Evolutionary conservation across 2,113 vertebrate genomes (phyloP).

Genomic region (Calyptomena viridis): DNA sequence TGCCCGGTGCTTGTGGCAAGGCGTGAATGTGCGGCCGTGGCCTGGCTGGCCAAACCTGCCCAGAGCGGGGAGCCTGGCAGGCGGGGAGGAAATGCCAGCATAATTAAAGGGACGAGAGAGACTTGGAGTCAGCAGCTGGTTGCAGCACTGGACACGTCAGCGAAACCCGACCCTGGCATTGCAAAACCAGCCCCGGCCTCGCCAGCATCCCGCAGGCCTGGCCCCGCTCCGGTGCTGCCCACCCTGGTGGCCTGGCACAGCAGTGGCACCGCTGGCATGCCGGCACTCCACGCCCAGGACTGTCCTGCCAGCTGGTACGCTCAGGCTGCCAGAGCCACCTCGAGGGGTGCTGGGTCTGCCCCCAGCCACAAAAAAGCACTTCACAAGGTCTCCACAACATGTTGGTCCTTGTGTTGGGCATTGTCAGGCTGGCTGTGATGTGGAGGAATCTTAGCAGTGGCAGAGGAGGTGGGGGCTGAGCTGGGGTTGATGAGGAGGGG

Average conservation of each 20-base stretch:
- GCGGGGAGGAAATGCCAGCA: constrained; percentile 52
- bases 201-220: constrained; percentile 17
- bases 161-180: constrained; percentile 72
- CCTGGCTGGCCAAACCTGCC: constrained; percentile 19
- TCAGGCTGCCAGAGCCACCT: background rate
- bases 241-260: background rate
- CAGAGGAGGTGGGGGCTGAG: background rate
- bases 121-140: constrained; percentile 41
- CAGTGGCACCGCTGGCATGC: background rate
- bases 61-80: constrained; percentile 12
- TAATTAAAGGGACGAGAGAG: constrained; percentile 61
- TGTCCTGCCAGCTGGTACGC: background rate
- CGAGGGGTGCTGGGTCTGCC: rapidly evolving
- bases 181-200: constrained; percentile 39
- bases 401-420: rapidly evolving
- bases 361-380: background rate
- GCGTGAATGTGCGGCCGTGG: background rate
- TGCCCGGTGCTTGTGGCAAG: background rate
- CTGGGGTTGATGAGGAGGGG: background rate
- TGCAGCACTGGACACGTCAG: constrained; percentile 70
- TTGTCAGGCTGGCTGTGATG: background rate
- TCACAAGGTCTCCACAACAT: rapidly evolving
- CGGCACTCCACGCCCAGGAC: background rate
- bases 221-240: background rate
- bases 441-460: rapidly evolving